phyloP scores from a whole-genome alignment of 2,113 vertebrate species.

The Atractosteus spatula region DNA sequence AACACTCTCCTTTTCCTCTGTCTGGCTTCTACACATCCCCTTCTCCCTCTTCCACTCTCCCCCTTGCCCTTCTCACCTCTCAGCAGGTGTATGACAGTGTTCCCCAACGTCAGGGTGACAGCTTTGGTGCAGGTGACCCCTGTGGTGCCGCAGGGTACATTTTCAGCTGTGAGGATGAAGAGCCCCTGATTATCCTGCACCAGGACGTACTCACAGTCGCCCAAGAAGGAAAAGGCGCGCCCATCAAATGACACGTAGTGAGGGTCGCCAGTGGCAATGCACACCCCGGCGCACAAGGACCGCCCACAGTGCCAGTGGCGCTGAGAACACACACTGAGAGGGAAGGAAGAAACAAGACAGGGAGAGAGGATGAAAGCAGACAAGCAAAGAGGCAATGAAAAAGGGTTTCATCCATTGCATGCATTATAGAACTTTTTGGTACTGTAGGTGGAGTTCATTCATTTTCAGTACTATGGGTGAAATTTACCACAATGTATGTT shows the following conservation, averaged over 20 bases:
- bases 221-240: slow-evolving; percentile 76
- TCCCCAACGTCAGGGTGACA: slow-evolving; percentile 72
- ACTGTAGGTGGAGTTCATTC: too few species aligned
- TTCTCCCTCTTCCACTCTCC: background rate
- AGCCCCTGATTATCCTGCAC: slow-evolving; percentile 62
- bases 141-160: slow-evolving; percentile 79
- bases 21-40: background rate
- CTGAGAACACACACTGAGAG: slow-evolving; percentile 68
- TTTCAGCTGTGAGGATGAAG: slow-evolving; percentile 78
- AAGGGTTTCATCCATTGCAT: too few species aligned
- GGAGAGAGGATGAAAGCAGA: background rate
- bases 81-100: slow-evolving; percentile 77
- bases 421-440: too few species aligned
- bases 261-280: slow-evolving; percentile 81
- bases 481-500: too few species aligned
- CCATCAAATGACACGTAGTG: slow-evolving; percentile 90
- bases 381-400: too few species aligned
- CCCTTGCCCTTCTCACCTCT: slow-evolving; percentile 59
- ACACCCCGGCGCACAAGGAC: slow-evolving; percentile 67
- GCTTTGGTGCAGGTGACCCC: slow-evolving; percentile 89
- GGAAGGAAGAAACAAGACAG: background rate
- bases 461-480: too few species aligned
- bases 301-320: slow-evolving; percentile 76
- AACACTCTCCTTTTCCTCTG: background rate
- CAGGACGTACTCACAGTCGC: slow-evolving; percentile 87